Evolutionary conservation across 2,113 vertebrate species (phyloP).

Genomic region (Ciconia stormi): DNA sequence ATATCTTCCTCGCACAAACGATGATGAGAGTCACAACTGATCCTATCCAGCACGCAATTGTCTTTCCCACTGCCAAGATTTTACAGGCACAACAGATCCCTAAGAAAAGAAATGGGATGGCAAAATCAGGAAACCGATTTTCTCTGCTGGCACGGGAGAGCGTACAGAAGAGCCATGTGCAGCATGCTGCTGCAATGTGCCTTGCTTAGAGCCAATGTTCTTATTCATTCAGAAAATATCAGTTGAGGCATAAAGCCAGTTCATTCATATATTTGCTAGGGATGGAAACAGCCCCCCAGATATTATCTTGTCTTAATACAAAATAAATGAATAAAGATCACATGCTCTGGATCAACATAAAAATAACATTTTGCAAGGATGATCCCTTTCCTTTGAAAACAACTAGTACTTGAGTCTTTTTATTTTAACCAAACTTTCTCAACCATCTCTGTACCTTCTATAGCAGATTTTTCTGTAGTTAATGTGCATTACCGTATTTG

Average conservation of each 20-base stretch:
- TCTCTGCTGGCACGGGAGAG: background rate
- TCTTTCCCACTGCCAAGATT: background rate
- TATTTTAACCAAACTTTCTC: background rate
- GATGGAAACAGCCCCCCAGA: background rate
- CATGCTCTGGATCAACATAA: background rate
- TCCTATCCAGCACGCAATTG: background rate
- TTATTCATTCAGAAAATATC: background rate
- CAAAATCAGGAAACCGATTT: background rate
- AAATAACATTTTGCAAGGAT: conserved; percentile 2
- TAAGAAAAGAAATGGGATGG: background rate
- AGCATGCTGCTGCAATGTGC: background rate
- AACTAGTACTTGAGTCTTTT: background rate
- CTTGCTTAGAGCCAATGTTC: background rate
- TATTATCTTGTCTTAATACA: background rate
- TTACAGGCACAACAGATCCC: background rate
- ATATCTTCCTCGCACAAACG: background rate
- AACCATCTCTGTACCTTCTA: background rate
- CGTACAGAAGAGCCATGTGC: background rate
- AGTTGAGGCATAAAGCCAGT: background rate
- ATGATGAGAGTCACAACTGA: background rate
- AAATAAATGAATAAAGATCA: background rate
- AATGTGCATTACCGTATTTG: conserved; percentile 58
- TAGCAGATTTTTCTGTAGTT: conserved; percentile 25
- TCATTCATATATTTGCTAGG: background rate
- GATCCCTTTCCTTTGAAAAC: background rate